Conservation (phyloP, 2,797 vertebrate species). For the Halcyon chelicuti region DNA sequence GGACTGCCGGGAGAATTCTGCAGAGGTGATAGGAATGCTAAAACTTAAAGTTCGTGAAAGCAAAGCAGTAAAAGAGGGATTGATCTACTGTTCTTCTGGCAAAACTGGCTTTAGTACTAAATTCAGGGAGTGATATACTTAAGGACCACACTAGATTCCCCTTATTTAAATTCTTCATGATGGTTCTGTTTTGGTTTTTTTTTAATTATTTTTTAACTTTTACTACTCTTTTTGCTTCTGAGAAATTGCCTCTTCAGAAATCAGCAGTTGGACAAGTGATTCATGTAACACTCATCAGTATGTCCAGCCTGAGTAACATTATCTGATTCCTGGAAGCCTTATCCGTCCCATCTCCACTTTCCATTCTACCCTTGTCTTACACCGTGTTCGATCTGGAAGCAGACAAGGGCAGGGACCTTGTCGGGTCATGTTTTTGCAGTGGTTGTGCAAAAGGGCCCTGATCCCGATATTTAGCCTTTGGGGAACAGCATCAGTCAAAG, state of each 20-base stretch:
- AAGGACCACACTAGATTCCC: background rate
- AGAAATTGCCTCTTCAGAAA: background rate
- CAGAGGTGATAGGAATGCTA: background rate
- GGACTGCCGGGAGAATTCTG: background rate
- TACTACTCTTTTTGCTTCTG: background rate
- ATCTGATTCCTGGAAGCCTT: background rate
- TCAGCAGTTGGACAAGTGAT: background rate
- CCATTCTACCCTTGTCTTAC: background rate
- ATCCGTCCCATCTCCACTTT: background rate
- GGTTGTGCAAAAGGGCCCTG: background rate
- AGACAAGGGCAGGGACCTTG: background rate
- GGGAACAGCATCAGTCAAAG: background rate
- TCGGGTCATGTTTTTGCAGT: background rate
- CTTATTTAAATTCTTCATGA: background rate
- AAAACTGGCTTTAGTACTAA: background rate
- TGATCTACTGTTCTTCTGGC: background rate
- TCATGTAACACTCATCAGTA: background rate
- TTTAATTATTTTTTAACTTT: background rate
- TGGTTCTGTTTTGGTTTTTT: background rate
- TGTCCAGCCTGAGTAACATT: background rate
- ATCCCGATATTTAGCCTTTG: background rate
- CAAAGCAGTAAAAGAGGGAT: background rate
- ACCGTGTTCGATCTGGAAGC: background rate
- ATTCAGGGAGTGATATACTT: background rate
- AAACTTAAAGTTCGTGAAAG: background rate